phyloP scores from a whole-genome alignment of 2,113 vertebrate species.

The Tautogolabrus adspersus region DNA sequence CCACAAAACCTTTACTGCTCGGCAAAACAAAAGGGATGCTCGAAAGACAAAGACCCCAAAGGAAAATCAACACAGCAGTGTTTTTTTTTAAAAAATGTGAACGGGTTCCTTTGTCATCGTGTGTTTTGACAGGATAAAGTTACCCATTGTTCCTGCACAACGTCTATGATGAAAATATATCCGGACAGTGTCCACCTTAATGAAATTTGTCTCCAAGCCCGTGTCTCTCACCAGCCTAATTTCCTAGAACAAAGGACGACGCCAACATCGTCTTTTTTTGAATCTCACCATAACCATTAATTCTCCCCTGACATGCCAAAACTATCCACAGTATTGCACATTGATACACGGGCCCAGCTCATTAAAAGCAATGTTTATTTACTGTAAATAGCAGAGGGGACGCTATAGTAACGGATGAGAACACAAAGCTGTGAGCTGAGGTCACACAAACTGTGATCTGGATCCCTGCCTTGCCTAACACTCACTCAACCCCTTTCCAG shows the following conservation, averaged over 20 bases:
- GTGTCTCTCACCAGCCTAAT: constrained; percentile 46
- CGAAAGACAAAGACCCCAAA: constrained; percentile 41
- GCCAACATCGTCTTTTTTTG: constrained; percentile 42
- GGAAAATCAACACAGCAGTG: constrained; percentile 27
- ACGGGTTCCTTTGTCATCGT: constrained; percentile 43
- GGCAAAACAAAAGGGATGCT: constrained; percentile 39
- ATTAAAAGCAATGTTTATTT: constrained; percentile 72
- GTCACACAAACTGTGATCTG: constrained; percentile 71
- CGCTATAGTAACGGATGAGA: constrained; percentile 72
- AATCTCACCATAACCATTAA: constrained; percentile 26
- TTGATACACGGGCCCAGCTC: constrained; percentile 12
- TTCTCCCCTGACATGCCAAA: constrained; percentile 38
- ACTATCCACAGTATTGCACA: constrained; percentile 12
- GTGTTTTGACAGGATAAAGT: constrained; percentile 41
- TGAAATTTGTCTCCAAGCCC: constrained; percentile 23
- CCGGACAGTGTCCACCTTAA: constrained; percentile 32
- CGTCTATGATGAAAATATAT: constrained; percentile 20
- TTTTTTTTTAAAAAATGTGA: constrained; percentile 13
- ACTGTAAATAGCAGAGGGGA: constrained; percentile 65
- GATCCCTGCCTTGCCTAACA: constrained; percentile 50
- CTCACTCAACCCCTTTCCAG: constrained; percentile 61
- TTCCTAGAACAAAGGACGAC: constrained; percentile 45
- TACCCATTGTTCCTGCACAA: constrained; percentile 57
- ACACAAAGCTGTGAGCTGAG: constrained; percentile 66
- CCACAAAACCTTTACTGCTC: constrained; percentile 68